phyloP scores from a whole-genome alignment of 2,113 vertebrate species.

The Dasyprocta punctata region DNA sequence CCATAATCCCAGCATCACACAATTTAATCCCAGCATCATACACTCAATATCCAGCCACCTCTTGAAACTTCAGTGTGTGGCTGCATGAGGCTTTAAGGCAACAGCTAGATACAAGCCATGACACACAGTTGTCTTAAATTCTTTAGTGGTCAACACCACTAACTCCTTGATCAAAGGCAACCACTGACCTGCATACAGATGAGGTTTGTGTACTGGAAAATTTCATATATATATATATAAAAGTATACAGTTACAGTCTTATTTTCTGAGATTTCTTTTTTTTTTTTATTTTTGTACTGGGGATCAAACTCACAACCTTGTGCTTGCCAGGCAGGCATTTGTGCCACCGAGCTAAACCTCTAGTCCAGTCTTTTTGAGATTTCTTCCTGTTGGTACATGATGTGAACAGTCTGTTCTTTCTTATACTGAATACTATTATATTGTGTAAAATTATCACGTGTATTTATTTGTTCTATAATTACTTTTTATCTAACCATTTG shows the following conservation, averaged over 20 bases:
- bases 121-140: background rate
- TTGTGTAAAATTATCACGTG: background rate
- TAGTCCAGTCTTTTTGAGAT: background rate
- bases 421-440: background rate
- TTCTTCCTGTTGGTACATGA: background rate
- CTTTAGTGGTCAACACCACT: background rate
- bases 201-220: background rate
- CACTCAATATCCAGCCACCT: background rate
- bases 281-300: too few relatives aligned
- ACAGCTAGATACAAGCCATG: background rate
- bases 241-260: background rate
- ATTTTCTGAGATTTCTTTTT: background rate
- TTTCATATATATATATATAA: background rate
- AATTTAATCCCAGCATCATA: background rate
- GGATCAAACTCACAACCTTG: too few relatives aligned
- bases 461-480: background rate
- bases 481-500: background rate
- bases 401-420: background rate
- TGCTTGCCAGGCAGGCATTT: too few relatives aligned
- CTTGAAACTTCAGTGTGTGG: background rate
- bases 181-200: background rate
- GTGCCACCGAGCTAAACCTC: too few relatives aligned
- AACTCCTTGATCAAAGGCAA: background rate
- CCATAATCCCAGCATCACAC: background rate
- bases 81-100: background rate